Base-by-base conservation (phyloP, 2,113 vertebrate species). In the Polyodon spathula region DNA sequence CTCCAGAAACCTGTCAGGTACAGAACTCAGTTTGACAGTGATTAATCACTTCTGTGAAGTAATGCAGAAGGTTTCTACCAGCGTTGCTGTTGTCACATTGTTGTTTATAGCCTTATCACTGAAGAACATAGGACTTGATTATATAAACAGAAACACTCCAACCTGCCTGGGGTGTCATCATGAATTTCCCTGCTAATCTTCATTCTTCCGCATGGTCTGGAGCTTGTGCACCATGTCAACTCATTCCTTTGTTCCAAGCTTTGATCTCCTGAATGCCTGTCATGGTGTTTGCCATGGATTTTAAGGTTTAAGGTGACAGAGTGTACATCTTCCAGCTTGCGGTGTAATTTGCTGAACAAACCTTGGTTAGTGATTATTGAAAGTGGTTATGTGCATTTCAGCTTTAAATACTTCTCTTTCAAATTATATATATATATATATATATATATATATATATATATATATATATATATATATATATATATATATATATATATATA, bases 291-390 rank as follows among this genome's bases (percentile, higher is more conserved):
- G 74, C 80, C 67, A 76, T 90, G 89, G 94, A 74, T 93, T 90
- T 91, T 91, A 56, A 80, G 80, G 73, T 75, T 64, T 67, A 70
- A 66, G 75, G 78, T 84, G 78, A 84, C 84, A 84, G 79, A 77
- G 76, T 74, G 78, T 78, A 81, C 73, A 73, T 82, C 85, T 84
- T 86, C 80, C 79, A 80, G 79, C 73, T 72, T 82, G 76, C 84
- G 85, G 79, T 92, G 89, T 93, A 94, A 93, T 92, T 81, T 83
- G 83, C 86, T 87, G 88, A 90, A 84, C 81, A 93, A 93, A 93
- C 86, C 78, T 81, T 88, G 79, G 75, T 5, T 42, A 59, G 72
- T 73, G 53, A 43, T 40, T 50, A 63, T 63, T 63, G 53, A 54
- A 54, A 50, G n/a, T n/a, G n/a, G n/a, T n/a, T n/a, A n/a, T n/a